Percentiles rank a stretch among this genome's conserved stretches.
These are phyloP conservation scores for Amphipyra tragopoginis DNA, from an alignment of 2,888 invertebrate genomes.

Conservation along the genomic window DNA sequence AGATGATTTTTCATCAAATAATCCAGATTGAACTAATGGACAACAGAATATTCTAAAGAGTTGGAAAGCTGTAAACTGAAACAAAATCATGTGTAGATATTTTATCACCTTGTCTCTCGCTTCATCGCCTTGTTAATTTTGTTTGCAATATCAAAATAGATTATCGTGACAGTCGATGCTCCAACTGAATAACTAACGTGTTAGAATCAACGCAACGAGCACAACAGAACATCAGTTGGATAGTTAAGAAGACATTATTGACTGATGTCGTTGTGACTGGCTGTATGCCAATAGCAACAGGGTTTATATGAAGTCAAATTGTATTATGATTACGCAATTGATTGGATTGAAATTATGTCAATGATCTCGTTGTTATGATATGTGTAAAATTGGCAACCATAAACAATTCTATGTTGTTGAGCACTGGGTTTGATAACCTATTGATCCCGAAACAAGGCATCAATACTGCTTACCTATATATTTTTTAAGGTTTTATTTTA, in stretches of 20 bases:
- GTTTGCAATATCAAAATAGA: slow-evolving; percentile 37
- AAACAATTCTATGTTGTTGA: too few species aligned
- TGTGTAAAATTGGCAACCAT: too few species aligned
- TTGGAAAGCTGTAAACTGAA: not conserved
- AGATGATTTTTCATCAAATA: too few species aligned
- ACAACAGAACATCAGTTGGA: slow-evolving; percentile 34
- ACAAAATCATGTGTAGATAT: slow-evolving; percentile 8
- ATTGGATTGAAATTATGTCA: slow-evolving; percentile 29
- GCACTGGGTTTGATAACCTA: too few species aligned
- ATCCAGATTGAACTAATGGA: too few species aligned
- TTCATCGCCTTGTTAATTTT: slow-evolving; percentile 13
- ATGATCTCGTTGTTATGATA: not conserved
- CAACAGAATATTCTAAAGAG: not conserved
- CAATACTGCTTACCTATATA: too few species aligned
- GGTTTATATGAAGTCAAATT: slow-evolving; percentile 2
- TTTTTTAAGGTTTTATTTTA: too few species aligned
- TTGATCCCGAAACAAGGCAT: too few species aligned
- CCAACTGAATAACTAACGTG: slow-evolving; percentile 16
- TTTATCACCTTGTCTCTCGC: slow-evolving; percentile 3
- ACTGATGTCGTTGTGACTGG: slow-evolving; percentile 32
- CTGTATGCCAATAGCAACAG: slow-evolving; percentile 19
- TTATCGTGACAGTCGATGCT: slow-evolving; percentile 26
- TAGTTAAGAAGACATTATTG: slow-evolving; percentile 27
- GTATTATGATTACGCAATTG: slow-evolving; percentile 25
- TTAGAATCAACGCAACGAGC: slow-evolving; percentile 16